Percentiles rank a stretch among this genome's conserved stretches.
Conservation (phyloP, 2,113 vertebrate species). For the Nematolebias whitei region DNA sequence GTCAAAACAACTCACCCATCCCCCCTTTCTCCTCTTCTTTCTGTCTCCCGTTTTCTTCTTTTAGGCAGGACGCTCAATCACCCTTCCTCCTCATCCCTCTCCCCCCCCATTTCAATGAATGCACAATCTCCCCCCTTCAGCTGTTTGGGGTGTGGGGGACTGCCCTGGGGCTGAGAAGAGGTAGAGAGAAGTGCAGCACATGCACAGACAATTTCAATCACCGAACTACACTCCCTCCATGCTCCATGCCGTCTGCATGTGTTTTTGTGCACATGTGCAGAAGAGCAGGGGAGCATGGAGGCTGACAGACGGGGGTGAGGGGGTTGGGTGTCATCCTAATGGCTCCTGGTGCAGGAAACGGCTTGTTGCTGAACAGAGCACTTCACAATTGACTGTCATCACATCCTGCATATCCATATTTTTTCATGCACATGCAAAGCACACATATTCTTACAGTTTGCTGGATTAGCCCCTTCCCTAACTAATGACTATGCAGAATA, state of each 20-base stretch:
- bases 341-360: slow-evolving; percentile 63
- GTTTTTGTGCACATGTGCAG: slow-evolving; percentile 76
- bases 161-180: slow-evolving; percentile 62
- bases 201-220: slow-evolving; percentile 58
- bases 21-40: slow-evolving; percentile 50
- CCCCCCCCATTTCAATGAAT: slow-evolving; percentile 79
- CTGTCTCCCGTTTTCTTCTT: slow-evolving; percentile 63
- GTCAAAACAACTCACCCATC: slow-evolving; percentile 62
- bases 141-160: slow-evolving; percentile 29
- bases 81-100: slow-evolving; percentile 35
- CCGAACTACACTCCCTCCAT: slow-evolving; percentile 15
- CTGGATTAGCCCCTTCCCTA: slow-evolving; percentile 17
- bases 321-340: slow-evolving; percentile 49
- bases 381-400: slow-evolving; percentile 58
- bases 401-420: slow-evolving; percentile 36
- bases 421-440: slow-evolving; percentile 41
- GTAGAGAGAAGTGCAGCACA: slow-evolving; percentile 48
- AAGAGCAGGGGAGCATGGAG: slow-evolving; percentile 52
- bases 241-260: slow-evolving; percentile 19
- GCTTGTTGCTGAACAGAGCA: slow-evolving; percentile 67
- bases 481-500: slow-evolving; percentile 61
- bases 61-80: slow-evolving; percentile 79
- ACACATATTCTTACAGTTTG: slow-evolving; percentile 38
- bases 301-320: slow-evolving; percentile 17
- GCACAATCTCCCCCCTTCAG: slow-evolving; percentile 74